Conservation (phyloP, 2,888 invertebrate genomes). For the Abscondita cerata region DNA sequence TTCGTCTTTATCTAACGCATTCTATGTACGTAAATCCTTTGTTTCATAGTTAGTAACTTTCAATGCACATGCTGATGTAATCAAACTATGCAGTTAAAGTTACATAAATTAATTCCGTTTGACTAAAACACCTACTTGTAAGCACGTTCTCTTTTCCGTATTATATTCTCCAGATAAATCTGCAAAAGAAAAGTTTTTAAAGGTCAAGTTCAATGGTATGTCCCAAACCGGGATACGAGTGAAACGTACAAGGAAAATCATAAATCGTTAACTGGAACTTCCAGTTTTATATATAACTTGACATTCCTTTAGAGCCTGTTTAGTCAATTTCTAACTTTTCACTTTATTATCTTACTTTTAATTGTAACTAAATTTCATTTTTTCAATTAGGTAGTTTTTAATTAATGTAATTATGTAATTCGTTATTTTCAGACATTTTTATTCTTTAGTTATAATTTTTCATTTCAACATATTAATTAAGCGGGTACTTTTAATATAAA, state of each 20-base stretch:
- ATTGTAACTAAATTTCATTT: too few species aligned
- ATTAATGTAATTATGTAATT: too few species aligned
- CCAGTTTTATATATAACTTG: slow-evolving; percentile 11
- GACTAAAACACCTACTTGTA: too few species aligned
- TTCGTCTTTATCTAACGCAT: neutral
- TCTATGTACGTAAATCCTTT: slow-evolving; percentile 5
- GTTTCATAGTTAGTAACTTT: slow-evolving; percentile 11
- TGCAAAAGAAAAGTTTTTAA: neutral
- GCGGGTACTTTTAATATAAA: too few species aligned
- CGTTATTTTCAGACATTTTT: too few species aligned
- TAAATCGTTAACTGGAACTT: slow-evolving; percentile 17
- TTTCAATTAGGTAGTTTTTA: too few species aligned
- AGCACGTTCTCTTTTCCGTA: too few species aligned
- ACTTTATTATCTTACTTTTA: slow-evolving; percentile 1
- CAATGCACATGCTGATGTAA: neutral
- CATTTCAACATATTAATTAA: too few species aligned
- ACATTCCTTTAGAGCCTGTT: too few species aligned
- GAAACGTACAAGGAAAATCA: slow-evolving; percentile 16
- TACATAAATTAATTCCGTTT: too few species aligned
- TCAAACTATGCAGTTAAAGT: too few species aligned
- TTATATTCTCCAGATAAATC: slow-evolving; percentile 3
- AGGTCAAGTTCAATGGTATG: slow-evolving; percentile 20
- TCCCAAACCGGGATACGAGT: slow-evolving; percentile 7
- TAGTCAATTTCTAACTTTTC: slow-evolving; percentile 4
- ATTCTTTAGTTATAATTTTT: too few species aligned